Percentiles rank a stretch among this genome's conserved stretches.
phyloP scores from a whole-genome alignment of 2,797 vertebrate genomes.

The Xenentodon cancila region DNA sequence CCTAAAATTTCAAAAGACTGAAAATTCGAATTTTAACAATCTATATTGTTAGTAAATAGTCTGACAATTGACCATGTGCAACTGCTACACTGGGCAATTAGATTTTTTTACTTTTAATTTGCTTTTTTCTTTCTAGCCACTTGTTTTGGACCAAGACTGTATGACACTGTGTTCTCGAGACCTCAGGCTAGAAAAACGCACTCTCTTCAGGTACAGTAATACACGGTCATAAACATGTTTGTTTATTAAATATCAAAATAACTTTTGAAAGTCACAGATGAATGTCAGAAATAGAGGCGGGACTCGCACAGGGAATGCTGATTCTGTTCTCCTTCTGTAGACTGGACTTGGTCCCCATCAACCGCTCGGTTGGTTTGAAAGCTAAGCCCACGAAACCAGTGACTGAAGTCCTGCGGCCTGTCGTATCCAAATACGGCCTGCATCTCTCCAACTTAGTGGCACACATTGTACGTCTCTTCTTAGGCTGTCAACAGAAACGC shows the following conservation, averaged over 20 bases:
- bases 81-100: not conserved
- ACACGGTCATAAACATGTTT: not conserved
- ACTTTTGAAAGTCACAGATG: not conserved
- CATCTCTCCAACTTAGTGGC: constrained; percentile 92
- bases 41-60: too few species aligned
- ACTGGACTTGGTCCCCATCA: constrained; percentile 97
- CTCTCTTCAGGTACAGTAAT: constrained; percentile 89
- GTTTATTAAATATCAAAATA: not conserved
- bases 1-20: too few species aligned
- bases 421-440: constrained; percentile 97
- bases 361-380: constrained; percentile 96
- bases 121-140: constrained; percentile 81
- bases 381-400: constrained; percentile 98
- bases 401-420: constrained; percentile 94
- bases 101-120: not conserved
- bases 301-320: not conserved
- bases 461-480: constrained; percentile 88
- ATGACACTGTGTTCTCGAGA: constrained; percentile 93
- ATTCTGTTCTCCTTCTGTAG: constrained; percentile 68
- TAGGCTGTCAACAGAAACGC: not conserved
- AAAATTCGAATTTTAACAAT: too few species aligned
- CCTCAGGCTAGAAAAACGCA: constrained; percentile 94
- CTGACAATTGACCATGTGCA: not conserved
- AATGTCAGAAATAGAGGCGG: too few species aligned
- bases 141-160: constrained; percentile 97